Base-by-base conservation (phyloP, 2,888 invertebrate species). In the Euzetes globulus region DNA sequence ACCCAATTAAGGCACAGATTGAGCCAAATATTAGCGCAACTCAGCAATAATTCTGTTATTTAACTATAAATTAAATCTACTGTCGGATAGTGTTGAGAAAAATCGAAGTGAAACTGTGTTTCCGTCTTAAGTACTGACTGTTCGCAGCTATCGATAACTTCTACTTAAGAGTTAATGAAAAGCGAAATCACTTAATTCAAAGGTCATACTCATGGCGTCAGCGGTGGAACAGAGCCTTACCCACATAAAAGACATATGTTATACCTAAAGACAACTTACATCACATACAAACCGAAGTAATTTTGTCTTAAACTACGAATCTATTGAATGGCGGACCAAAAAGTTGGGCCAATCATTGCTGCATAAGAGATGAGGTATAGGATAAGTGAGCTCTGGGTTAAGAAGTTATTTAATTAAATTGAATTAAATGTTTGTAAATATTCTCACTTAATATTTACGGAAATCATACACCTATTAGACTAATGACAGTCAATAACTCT, bases 361-460 rank as follows among this genome's bases (percentile, higher is more conserved):
- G 68, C 41, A 41, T 68, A 41, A 68, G 60, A 68, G 68, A 68
- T 68, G 22, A 68, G 68, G 68, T 68, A 68, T 68, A 68, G 68
- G 68, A 68, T 68, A 68, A 68, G 68, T 68, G 68, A 68, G 68
- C 68, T 37, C 68, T 68, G 19, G 6, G 19, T 63, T n/a, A 68
- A 68, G 29, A 60, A 60, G 60, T 60, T 60, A n/a, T 17, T 68
- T 68, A 65, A 41, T 41, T 60, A 15, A 68, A 33, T 41, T 68
- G 7, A 37, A 41, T 22, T 19, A 68, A 41, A 22, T 15, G n/a
- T 37, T 65, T 15, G 68, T 68, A 68, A 68, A 68, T 68, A 68
- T 68, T 68, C 68, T 68, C 68, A 68, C 68, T 41, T 41, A 68
- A 68, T 68, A 68, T 68, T 68, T 68, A 68, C 68, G 13, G 5